phyloP scores from a whole-genome alignment of 2,888 invertebrate species.

The Caenorhabditis afra region DNA sequence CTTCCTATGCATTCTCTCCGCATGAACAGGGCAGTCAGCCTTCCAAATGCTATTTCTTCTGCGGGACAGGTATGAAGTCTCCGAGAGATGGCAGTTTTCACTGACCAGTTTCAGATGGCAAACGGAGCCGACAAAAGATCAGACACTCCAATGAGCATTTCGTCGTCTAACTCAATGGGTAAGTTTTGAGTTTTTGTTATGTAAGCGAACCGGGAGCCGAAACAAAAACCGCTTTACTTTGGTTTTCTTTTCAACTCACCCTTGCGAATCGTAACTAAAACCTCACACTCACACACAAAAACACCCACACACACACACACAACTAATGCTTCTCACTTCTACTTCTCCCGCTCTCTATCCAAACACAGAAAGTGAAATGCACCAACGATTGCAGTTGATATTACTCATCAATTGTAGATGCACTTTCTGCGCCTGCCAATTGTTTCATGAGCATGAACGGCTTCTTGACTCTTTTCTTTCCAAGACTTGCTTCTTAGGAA shows the following conservation, averaged over 20 bases:
- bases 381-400: constrained; percentile 43
- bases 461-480: constrained; percentile 40
- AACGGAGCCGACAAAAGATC: constrained; percentile 27
- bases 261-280: constrained; percentile 25
- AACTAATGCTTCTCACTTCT: constrained; percentile 55
- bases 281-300: too few species aligned
- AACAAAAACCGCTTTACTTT: constrained; percentile 35
- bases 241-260: constrained; percentile 46
- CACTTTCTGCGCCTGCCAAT: constrained; percentile 50
- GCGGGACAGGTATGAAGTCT: constrained; percentile 46
- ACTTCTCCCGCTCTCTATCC: constrained; percentile 41
- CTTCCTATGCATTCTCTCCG: constrained; percentile 69
- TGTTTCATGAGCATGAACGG: constrained; percentile 47
- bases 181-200: constrained; percentile 15
- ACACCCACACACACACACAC: constrained; percentile 1
- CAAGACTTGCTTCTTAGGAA: constrained; percentile 33
- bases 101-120: constrained; percentile 9
- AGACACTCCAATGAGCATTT: constrained; percentile 68
- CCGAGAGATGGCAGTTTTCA: too few species aligned
- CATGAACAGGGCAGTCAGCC: constrained; percentile 79
- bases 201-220: constrained; percentile 7
- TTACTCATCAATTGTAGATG: constrained; percentile 21
- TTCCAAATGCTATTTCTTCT: constrained; percentile 76
- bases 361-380: constrained; percentile 40
- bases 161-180: constrained; percentile 69